Evolutionary conservation across 2,113 vertebrate genomes (phyloP).

Genomic region (Sorex fumeus): DNA sequence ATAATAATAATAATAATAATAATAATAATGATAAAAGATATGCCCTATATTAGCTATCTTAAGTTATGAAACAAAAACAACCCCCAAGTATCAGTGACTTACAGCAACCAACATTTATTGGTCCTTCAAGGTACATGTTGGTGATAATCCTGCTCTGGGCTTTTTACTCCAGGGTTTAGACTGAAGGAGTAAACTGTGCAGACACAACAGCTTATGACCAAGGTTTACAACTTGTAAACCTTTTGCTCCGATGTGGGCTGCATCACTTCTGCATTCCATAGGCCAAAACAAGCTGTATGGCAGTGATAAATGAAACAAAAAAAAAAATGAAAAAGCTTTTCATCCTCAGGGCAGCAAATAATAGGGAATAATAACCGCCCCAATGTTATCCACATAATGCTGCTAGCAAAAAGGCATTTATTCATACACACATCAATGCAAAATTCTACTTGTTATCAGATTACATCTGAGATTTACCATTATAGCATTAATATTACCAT

Average conservation of each 20-base stretch:
- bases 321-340: not conserved
- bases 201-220: not conserved
- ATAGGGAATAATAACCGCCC: not conserved
- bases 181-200: not conserved
- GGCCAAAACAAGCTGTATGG: not conserved
- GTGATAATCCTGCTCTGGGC: not conserved
- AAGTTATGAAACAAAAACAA: not conserved
- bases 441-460: constrained; percentile 60
- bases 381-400: constrained; percentile 6
- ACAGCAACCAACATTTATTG: not conserved
- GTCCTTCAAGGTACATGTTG: not conserved
- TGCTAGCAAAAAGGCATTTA: constrained; percentile 20
- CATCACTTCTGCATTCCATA: not conserved
- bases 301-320: not conserved
- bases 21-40: no score
- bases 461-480: constrained; percentile 57
- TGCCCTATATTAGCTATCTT: not conserved
- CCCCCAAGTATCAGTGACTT: not conserved
- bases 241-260: not conserved
- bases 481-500: constrained; percentile 51
- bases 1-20: no score
- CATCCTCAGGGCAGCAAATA: constrained; percentile 2
- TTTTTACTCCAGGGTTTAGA: not conserved
- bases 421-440: constrained; percentile 25
- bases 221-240: not conserved